These are phyloP conservation scores for Notarius quadriscutis DNA, from an alignment of 2,113 vertebrate species.

Conservation along the genomic window DNA sequence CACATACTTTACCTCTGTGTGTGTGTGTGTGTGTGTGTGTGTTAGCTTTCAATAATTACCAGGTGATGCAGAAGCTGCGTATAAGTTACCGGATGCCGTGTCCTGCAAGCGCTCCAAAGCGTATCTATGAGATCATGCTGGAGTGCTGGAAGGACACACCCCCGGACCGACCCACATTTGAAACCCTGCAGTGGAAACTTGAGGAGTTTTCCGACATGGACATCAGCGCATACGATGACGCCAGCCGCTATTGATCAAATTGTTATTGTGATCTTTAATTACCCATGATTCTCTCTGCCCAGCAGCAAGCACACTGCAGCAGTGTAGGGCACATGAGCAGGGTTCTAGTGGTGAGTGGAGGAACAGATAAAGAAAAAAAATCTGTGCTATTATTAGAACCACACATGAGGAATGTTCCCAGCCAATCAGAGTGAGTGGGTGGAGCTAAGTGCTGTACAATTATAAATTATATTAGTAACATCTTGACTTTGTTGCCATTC, in stretches of 20 bases:
- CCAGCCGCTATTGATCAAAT: conserved; percentile 55
- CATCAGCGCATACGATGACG: conserved; percentile 60
- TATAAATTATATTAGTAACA: not conserved
- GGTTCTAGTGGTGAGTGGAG: not conserved
- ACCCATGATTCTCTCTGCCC: not conserved
- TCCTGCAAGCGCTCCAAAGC: conserved; percentile 74
- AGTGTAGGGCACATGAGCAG: not conserved
- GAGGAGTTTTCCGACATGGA: conserved; percentile 79
- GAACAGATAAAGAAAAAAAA: not conserved
- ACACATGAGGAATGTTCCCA: too few species aligned
- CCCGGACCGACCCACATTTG: conserved; percentile 78
- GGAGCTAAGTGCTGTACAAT: not conserved
- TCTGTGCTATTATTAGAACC: not conserved
- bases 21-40: conserved; percentile 11
- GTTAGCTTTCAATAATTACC: conserved; percentile 78
- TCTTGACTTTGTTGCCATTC: not conserved
- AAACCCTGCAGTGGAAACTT: conserved; percentile 78
- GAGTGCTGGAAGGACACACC: conserved; percentile 81
- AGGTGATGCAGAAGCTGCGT: conserved; percentile 79
- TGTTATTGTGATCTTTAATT: not conserved
- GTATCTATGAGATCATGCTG: conserved; percentile 82
- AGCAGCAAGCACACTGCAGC: not conserved
- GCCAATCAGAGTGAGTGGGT: conserved; percentile 19
- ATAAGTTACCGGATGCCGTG: conserved; percentile 80
- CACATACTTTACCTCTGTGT: conserved; percentile 5